Base-by-base conservation (phyloP, 2,888 invertebrate genomes). In the Leptinotarsa haldemani region DNA sequence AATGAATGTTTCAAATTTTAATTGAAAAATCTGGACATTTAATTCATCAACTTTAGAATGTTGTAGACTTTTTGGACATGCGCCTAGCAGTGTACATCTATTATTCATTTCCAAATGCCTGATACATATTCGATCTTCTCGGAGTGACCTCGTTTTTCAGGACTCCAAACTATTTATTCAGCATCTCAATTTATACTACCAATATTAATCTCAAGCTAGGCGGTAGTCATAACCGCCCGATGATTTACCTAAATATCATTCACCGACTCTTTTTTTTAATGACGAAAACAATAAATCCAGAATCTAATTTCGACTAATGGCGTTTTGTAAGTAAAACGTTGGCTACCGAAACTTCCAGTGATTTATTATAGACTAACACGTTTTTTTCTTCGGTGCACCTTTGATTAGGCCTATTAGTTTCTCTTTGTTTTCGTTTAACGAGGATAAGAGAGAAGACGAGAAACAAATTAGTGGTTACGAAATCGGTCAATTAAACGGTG, bases 401-500 rank as follows among this genome's bases (percentile, higher is more conserved):
- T 22, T 66, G 52, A 61, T 66, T 48, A 63, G 65, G 63, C 66
- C 50, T 66, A 53, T 69, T 69, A 69, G 67, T 68, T 56, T 68
- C 69, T 73, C 65, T 65, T 69, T 69, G 58, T 74, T 63, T 67
- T 67, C 67, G 53, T 74, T 61, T 65, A 61, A 56, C 67, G 67
- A 68, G 22, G 52, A 68, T 18, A n/a, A 68, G 67, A 68, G 67
- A 68, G 67, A 68, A 40, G 40, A 61, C 16, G 16, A 30, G 30
- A 15, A 61, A 61, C 61, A 58, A 74, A 50, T 72, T 65, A 72
- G 75, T 75, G 74, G 68, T 69, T 70, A 56, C 46, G 64, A 77
- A 75, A 74, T 74, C 76, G 74, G 68, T 76, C 78, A 76, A 77
- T 80, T 78, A 79, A 75, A 74, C 67, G 73, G 64, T 69, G 66